Evolutionary conservation across 2,113 vertebrate genomes (phyloP).

Genomic region (Larimichthys crocea): DNA sequence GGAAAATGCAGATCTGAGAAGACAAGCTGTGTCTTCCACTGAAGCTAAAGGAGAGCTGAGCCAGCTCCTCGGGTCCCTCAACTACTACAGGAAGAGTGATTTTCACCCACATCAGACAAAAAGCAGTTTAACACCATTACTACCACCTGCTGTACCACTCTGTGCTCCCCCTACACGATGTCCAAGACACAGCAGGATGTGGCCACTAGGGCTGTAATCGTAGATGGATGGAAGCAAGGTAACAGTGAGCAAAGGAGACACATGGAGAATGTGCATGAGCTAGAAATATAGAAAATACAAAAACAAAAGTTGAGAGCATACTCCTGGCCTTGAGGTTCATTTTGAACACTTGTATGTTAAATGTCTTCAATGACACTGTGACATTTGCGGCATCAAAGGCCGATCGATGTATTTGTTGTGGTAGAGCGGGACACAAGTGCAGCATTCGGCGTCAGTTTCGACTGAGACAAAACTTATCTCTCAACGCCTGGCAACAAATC

Average conservation of each 20-base stretch:
- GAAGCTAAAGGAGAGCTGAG: slow-evolving; percentile 13
- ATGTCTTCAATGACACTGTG: slow-evolving; percentile 13
- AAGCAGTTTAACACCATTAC: not conserved
- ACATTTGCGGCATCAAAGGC: slow-evolving; percentile 61
- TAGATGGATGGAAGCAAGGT: not conserved
- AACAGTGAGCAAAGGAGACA: not conserved
- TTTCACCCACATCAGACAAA: slow-evolving; percentile 15
- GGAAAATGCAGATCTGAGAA: slow-evolving; percentile 43
- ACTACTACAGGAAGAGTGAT: slow-evolving; percentile 6
- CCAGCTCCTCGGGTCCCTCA: slow-evolving; percentile 9
- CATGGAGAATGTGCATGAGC: not conserved
- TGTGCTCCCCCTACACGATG: not conserved
- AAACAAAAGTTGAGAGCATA: not conserved
- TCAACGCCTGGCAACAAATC: slow-evolving; percentile 66
- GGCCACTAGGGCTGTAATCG: not conserved
- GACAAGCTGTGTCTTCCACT: slow-evolving; percentile 30
- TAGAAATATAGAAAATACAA: not conserved
- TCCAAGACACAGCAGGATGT: slow-evolving; percentile 2
- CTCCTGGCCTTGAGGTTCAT: not conserved
- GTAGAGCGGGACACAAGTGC: slow-evolving; percentile 25
- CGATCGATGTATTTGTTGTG: slow-evolving; percentile 59
- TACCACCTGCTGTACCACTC: slow-evolving; percentile 12
- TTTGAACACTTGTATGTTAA: slow-evolving; percentile 14
- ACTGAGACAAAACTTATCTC: slow-evolving; percentile 63
- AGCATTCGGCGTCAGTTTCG: slow-evolving; percentile 43